Evolutionary conservation across 2,113 vertebrate species (phyloP).

Genomic region (Phrynosoma platyrhinos): DNA sequence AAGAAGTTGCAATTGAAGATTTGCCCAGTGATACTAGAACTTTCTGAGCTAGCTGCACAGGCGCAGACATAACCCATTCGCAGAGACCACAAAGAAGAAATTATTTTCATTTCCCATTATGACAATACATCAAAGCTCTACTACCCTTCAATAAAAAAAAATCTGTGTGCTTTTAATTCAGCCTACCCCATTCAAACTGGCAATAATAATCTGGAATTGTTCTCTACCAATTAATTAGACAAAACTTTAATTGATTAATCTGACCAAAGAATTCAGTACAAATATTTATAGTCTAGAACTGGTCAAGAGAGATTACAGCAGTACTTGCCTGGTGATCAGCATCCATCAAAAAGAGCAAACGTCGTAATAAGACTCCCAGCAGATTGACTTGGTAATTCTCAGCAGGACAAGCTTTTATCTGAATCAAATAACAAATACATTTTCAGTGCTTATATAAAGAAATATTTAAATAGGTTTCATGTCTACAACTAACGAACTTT

Average conservation of each 20-base stretch:
- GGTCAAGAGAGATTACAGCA: not conserved
- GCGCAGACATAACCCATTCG: too few relatives aligned
- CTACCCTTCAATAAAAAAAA: not conserved
- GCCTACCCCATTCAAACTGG: not conserved
- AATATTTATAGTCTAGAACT: not conserved
- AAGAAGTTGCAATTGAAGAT: too few relatives aligned
- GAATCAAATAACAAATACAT: conserved; percentile 32
- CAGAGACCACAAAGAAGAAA: too few relatives aligned
- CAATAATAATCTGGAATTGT: not conserved
- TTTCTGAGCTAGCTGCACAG: too few relatives aligned
- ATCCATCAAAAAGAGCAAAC: conserved; percentile 92
- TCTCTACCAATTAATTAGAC: not conserved
- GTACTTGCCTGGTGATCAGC: conserved; percentile 88
- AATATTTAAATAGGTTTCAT: not conserved
- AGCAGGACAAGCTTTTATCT: conserved; percentile 80
- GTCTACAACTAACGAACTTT: too few relatives aligned
- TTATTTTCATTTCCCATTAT: not conserved
- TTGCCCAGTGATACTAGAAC: too few relatives aligned
- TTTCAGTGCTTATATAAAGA: not conserved
- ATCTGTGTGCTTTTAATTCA: not conserved
- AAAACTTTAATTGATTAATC: not conserved
- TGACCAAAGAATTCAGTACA: not conserved
- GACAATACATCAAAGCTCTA: not conserved
- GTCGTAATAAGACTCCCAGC: conserved; percentile 84
- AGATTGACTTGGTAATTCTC: conserved; percentile 80